Evolutionary conservation across 2,113 vertebrate species (phyloP).

Genomic region (Eira barbara): DNA sequence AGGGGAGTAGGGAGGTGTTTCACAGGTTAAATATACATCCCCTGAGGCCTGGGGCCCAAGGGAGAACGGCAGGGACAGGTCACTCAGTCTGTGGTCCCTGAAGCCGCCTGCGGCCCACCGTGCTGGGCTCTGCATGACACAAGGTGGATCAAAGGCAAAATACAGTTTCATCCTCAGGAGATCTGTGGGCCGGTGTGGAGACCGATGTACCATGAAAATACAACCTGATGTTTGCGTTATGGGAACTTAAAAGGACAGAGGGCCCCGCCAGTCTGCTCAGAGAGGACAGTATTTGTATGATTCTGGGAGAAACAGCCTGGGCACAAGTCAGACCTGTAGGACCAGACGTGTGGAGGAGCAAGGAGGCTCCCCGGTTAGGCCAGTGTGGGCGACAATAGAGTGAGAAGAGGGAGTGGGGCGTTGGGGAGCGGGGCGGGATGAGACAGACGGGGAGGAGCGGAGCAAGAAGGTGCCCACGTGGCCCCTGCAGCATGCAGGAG

Average conservation of each 20-base stretch:
- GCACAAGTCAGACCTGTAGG: neutral
- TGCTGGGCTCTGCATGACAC: neutral
- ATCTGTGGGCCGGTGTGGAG: neutral
- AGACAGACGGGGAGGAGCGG: neutral
- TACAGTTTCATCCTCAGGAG: neutral
- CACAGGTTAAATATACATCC: neutral
- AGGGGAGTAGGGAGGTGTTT: too few relatives aligned
- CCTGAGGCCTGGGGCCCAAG: neutral
- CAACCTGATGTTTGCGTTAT: neutral
- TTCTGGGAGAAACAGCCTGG: neutral
- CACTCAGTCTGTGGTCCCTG: too few relatives aligned
- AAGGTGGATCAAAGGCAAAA: neutral
- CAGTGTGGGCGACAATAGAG: neutral
- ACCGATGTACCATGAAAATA: neutral
- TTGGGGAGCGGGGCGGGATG: too few relatives aligned
- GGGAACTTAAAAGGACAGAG: neutral
- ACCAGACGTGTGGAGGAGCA: too few relatives aligned
- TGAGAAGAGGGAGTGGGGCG: neutral
- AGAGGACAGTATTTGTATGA: neutral
- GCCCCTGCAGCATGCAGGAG: accelerated
- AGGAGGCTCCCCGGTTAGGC: neutral
- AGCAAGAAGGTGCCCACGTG: neutral
- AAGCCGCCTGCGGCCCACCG: neutral
- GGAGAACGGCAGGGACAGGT: neutral
- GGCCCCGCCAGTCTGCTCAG: neutral